Base-by-base conservation (phyloP, 2,888 invertebrate genomes). In the Danaus chrysippus region DNA sequence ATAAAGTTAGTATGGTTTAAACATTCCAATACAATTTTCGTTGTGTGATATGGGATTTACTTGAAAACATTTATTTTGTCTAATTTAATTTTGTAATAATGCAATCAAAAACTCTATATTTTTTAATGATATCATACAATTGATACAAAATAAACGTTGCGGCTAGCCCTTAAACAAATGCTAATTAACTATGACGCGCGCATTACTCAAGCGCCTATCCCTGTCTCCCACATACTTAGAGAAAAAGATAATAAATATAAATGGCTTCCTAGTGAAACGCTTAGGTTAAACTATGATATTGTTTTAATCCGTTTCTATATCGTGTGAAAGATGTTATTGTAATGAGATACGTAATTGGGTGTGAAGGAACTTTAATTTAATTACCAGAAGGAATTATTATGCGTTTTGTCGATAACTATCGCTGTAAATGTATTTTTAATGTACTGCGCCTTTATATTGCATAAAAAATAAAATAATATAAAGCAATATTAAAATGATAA, bases 131-230 rank as follows among this genome's bases (percentile, higher is more conserved):
- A 3, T 34, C 8, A 34, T 5, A 5, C 23, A 34, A 6, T 34
- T 11, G 12, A 3, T 12, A 9, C 42, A 41, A 41, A 17, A 17
- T 42, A 66, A 52, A 61, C 23, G n/a, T 10, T 52, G 61, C 8
- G 58, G 12, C 80, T 73, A 76, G 73, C 44, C 80, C 84, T 86
- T 86, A 84, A 86, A 66, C 75, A 78, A 77, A 85, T 79, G 74
- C 78, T 86, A 86, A 87, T 87, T 86, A 84, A 80, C 75, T 83
- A 79, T 82, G 85, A 85, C 85, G 81, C 73, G 70, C 75, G 76
- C 82, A 86, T 85, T 82, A 84, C 78, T 86, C 82, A 81, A 76
- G 71, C 74, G 70, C 70, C 61, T 63, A 75, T 67, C 61, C 84
- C 82, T 75, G 74, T 74, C 67, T 78, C 76, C 64, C 70, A 67